Evolutionary conservation across 92 coral and sea anemone species (phyloP).

Genomic region (Epizoanthus ramosus): DNA sequence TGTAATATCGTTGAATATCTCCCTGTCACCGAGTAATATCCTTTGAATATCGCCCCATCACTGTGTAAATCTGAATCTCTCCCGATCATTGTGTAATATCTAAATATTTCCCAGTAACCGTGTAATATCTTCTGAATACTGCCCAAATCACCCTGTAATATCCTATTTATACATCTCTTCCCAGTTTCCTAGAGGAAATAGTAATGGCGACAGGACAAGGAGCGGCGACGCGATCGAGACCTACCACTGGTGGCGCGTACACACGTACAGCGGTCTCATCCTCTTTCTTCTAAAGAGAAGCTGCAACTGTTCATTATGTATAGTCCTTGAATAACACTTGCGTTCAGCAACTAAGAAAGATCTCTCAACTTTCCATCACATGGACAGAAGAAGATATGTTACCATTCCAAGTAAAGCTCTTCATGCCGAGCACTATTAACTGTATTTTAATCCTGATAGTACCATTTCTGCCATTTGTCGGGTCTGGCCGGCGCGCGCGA

Average conservation of each 20-base stretch:
- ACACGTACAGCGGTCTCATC: conserved; percentile 75
- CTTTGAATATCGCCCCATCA: conserved; percentile 15
- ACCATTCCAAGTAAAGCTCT: too few species aligned
- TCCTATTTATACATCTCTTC: neutral
- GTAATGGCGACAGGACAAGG: conserved; percentile 80
- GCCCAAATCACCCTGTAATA: neutral
- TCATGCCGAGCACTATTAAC: too few species aligned
- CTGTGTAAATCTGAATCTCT: too few species aligned
- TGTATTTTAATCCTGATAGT: too few species aligned
- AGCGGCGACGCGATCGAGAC: conserved; percentile 76
- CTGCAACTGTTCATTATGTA: neutral
- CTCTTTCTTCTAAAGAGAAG: conserved; percentile 62
- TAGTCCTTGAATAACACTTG: too few species aligned
- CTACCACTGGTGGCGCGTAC: conserved; percentile 61
- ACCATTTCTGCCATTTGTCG: too few species aligned
- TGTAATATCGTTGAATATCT: neutral
- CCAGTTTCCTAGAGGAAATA: conserved; percentile 90
- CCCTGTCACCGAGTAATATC: neutral
- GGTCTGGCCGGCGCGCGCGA: too few species aligned
- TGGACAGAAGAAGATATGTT: too few species aligned
- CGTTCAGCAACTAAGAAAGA: too few species aligned
- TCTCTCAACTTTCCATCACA: too few species aligned
- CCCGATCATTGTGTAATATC: neutral
- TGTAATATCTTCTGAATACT: too few species aligned
- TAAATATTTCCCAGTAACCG: neutral